Evolutionary conservation across 2,888 invertebrate genomes (phyloP), one percentile per base, ranked within the genome.

Genomic region (Ennomos fuscantarius): DNA sequence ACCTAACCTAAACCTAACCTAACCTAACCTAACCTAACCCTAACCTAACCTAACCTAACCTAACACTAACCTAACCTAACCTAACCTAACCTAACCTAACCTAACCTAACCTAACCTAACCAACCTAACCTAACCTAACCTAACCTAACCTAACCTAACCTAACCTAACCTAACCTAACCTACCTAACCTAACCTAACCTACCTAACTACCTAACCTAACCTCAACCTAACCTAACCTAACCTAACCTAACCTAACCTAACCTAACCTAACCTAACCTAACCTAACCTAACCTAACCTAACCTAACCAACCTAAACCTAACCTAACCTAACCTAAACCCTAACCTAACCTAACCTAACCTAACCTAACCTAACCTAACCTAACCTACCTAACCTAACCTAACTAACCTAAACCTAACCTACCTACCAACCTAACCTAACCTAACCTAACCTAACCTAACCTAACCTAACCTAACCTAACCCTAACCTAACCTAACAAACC

Each of bases 341-440:
- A 15, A 15, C 15, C 15, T 15, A 15, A 15, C 15, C 15, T 15
- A 15, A 15, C 15, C 15, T 15, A 15, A 15, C 15, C 15, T 15
- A 15, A 15, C 61, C 61, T 61, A 61, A 61, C 60, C 60, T 61
- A 61, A 61, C 60, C 60, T 61, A 61, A 61, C 61, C 59, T 59
- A 59, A 15, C 15, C 15, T 15, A 15, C 15, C 15, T 15, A 15
- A 59, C 59, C 59, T 48, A 48, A 48, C 47, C 47, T 48, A 48
- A 45, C 45, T 39, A 57, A 62, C 62, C 64, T 62, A 59, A 61
- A 61, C 64, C 61, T 61, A 60, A 61, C 61, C 61, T 59, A 61
- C 61, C 64, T 61, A 61, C n/a, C n/a, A 61, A 64, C 61, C 64
- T 61, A 59, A 63, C 60, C 63, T 61, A 61, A 61, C 64, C 64